Evolutionary conservation across 2,113 vertebrate genomes (phyloP), one percentile per base, ranked within the genome.

Genomic region (Grus americana): DNA sequence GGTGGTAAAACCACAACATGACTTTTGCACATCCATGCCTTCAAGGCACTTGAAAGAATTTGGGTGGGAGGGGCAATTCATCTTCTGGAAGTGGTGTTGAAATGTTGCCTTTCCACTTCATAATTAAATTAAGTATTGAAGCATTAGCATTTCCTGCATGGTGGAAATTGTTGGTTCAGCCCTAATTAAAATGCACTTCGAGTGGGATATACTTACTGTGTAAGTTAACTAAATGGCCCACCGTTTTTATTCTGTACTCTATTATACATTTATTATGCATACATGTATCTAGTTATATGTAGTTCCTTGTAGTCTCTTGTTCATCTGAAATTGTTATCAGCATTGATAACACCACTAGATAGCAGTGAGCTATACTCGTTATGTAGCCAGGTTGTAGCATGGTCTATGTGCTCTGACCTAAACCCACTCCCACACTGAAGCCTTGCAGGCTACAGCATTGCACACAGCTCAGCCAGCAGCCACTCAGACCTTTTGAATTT

Each of bases 361-460:
- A 71, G 34, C 52, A 71, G 62, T 24, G 21, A 54, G 36, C 66
- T 52, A 10, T 15, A 47, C 40, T 55, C 1, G 0, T 34, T 49
- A 68, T 1, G 3, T 7, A 84, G 44, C 26, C 67, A 59, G 21
- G 32, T 4, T 30, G 24, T 55, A 54, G 61, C 40, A 5, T 0
- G 5, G 30, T 30, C 62, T 76, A 54, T 38, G 34, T 55, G 42
- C 18, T 30, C 66, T 84, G 47, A 46, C 54, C 59, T 50, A 63
- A 90, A 40, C 44, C 9, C 27, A 18, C 14, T 59, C 23, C 54
- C 2, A 3, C n/a, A 44, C 3, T 0, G 0, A 58, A 78, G 44
- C 42, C 54, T 24, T 11, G 0, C 15, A 42, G 61, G 44, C 13
- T 47, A 23, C 21, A 58, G 24, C 52, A 40, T 13, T 52, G 34